Evolutionary conservation across 2,888 invertebrate species (phyloP).

Genomic region (Ptychoptera contaminata): DNA sequence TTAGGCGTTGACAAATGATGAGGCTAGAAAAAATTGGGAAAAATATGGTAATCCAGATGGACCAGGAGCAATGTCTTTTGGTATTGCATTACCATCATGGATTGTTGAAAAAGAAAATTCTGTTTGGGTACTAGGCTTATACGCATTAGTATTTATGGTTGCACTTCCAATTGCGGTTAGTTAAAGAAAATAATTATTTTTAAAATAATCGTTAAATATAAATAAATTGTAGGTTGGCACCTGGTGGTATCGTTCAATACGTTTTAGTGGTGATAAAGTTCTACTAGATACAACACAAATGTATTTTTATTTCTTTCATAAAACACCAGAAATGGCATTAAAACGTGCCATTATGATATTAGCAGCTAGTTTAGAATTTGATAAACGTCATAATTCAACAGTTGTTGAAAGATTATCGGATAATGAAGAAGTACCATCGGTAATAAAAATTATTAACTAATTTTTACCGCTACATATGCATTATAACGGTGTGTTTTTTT

Average conservation of each 20-base stretch:
- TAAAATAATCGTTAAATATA: too few relatives aligned
- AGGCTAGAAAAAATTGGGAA: constrained; percentile 94
- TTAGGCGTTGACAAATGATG: constrained; percentile 89
- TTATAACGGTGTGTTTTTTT: neutral
- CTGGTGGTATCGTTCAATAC: constrained; percentile 98
- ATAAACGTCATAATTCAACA: constrained; percentile 85
- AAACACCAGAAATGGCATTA: constrained; percentile 87
- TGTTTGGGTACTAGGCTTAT: constrained; percentile 89
- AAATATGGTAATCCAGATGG: constrained; percentile 99
- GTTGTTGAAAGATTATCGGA: constrained; percentile 84
- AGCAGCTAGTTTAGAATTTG: constrained; percentile 93
- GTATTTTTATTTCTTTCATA: constrained; percentile 91
- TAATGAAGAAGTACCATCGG: constrained; percentile 84
- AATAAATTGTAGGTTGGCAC: constrained; percentile 52
- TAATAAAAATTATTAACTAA: constrained; percentile 34
- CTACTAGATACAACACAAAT: constrained; percentile 91
- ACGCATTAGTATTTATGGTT: constrained; percentile 95
- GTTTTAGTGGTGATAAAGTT: constrained; percentile 94
- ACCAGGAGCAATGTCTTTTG: constrained; percentile 97
- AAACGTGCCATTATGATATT: constrained; percentile 94
- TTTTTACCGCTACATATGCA: neutral
- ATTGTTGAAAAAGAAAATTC: constrained; percentile 99
- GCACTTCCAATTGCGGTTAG: constrained; percentile 60
- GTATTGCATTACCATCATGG: constrained; percentile 98
- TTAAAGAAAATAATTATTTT: neutral